Base-by-base conservation (phyloP, 1,140 invertebrate genomes). In the Holcopasites calliopsidis region DNA sequence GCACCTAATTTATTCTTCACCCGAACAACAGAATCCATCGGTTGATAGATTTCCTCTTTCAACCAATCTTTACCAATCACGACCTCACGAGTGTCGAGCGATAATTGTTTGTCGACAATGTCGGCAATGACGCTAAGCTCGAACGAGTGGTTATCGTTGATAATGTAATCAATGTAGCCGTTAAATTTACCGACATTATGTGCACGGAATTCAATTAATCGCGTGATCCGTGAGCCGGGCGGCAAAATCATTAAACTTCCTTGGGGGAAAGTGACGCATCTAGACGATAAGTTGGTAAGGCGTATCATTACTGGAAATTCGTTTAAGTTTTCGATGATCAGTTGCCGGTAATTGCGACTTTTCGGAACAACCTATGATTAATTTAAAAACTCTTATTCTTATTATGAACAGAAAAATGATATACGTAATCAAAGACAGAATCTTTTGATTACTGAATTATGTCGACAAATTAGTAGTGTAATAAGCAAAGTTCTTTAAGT, bases 61-160 rank as follows among this genome's bases (percentile, higher is more conserved):
- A 74, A 40, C 71, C 65, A 79, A 35, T 80, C 64, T 10, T 75
- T 44, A 0, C 64, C 82, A 11, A 85, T 18, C 8, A 64, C 11
- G 18, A 84, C 33, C 6, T 85, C 77, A 4, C 26, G 58, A 1
- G 44, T 66, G 1, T 82, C 69, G 0, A 86, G 18, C n/a, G 60
- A 70, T n/a, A 90, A 52, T 33, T 77, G 72, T 55, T 85, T 87
- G 1, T 61, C 71, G 54, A 88, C 79, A 2, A 88, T 62, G 6
- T 84, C 77, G 2, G 86, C 85, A n/a, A 79, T 79, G 1, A 89
- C 66, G 10, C 58, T 76, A 38, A 89, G 62, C 16, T 88, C 79
- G 64, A 83, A 87, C 1, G 71, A 80, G 38, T 89, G 84, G 71
- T 84, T 83, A 6, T 85, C 82, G 26, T 90, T 90, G 10, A 90